phyloP scores from a whole-genome alignment of 2,113 vertebrate species.

The Mustelus asterias region DNA sequence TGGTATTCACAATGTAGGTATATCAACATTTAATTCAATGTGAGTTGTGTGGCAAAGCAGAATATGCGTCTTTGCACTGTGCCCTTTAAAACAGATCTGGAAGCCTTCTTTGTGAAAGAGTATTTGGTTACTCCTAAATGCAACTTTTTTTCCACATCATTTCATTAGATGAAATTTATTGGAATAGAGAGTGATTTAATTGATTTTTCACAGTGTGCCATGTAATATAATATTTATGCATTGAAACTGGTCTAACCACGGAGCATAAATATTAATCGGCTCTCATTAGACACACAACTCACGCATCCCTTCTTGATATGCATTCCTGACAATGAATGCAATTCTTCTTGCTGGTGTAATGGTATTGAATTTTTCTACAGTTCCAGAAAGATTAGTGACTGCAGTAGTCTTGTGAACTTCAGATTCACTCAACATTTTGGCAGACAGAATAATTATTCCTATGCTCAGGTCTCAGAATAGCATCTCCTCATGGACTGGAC shows the following conservation, averaged over 20 bases:
- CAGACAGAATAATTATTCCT: conserved; percentile 15
- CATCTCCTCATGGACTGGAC: neutral
- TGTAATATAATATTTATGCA: conserved; percentile 26
- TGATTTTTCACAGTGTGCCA: neutral
- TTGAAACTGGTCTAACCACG: neutral
- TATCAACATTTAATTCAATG: neutral
- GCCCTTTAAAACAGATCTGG: neutral
- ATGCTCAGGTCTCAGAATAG: neutral
- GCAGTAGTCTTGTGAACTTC: neutral
- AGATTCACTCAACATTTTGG: neutral
- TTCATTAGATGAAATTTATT: conserved; percentile 8
- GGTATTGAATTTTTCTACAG: neutral
- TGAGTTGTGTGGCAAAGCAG: neutral
- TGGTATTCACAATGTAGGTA: neutral
- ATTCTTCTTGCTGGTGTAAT: neutral
- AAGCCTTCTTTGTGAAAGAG: neutral
- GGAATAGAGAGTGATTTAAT: conserved; percentile 5
- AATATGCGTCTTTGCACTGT: neutral
- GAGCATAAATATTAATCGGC: conserved; percentile 23
- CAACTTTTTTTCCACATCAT: neutral
- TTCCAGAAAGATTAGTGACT: neutral
- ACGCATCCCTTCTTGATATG: neutral
- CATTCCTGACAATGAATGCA: neutral
- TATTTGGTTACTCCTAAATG: neutral
- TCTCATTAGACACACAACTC: conserved; percentile 16